Evolutionary conservation across 2,113 vertebrate genomes (phyloP).

Genomic region (Hassar affinis): DNA sequence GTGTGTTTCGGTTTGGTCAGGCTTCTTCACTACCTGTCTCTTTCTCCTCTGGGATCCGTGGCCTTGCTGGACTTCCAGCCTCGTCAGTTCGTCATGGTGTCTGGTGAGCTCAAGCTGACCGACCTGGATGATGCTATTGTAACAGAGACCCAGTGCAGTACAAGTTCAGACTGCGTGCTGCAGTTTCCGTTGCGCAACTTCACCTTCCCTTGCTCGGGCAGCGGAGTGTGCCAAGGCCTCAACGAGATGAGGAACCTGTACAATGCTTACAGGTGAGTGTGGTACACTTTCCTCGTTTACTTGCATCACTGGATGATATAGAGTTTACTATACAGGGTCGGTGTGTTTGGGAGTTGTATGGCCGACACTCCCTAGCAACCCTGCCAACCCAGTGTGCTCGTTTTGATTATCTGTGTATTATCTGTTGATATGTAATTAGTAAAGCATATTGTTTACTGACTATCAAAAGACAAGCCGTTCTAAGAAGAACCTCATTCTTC

Average conservation of each 20-base stretch:
- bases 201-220: conserved; percentile 68
- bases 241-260: conserved; percentile 90
- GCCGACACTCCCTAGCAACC: not conserved
- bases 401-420: conserved; percentile 36
- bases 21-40: conserved; percentile 85
- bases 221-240: conserved; percentile 75
- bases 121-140: conserved; percentile 86
- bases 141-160: conserved; percentile 71
- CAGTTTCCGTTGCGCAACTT: conserved; percentile 83
- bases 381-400: not conserved
- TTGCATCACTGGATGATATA: conserved; percentile 22
- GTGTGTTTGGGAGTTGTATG: conserved; percentile 5
- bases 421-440: not conserved
- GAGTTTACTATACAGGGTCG: conserved; percentile 32
- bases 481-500: not conserved
- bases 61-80: conserved; percentile 90
- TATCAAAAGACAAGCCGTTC: too few relatives aligned
- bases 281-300: conserved; percentile 26
- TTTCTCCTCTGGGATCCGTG: conserved; percentile 85
- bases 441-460: conserved; percentile 20
- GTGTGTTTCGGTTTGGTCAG: conserved; percentile 85
- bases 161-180: conserved; percentile 77
- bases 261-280: conserved; percentile 83
- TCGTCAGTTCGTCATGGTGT: conserved; percentile 85
- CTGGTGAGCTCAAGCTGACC: conserved; percentile 85